These are phyloP conservation scores for Caiman crocodilus DNA, from an alignment of 2,797 vertebrate species.

Conservation along the genomic window DNA sequence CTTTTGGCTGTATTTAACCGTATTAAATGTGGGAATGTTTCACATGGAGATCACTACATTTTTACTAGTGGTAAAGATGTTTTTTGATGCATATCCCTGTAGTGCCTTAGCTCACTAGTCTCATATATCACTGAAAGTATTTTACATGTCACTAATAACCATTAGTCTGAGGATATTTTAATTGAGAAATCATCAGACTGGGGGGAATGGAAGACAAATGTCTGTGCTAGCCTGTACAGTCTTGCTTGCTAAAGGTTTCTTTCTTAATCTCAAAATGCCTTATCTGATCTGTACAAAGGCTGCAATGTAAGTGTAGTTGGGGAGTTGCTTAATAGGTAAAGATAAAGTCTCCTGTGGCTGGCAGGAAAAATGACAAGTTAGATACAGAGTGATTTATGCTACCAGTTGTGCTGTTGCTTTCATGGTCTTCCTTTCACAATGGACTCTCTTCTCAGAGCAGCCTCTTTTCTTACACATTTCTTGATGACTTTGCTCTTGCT, in stretches of 20 bases:
- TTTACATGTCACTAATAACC: not conserved
- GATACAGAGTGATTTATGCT: not conserved
- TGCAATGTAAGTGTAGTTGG: constrained; percentile 36
- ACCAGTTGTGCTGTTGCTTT: not conserved
- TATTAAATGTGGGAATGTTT: not conserved
- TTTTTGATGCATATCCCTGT: rapidly evolving
- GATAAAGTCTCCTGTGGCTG: constrained; percentile 20
- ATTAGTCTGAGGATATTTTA: not conserved
- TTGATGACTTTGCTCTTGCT: constrained; percentile 12
- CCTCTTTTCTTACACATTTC: not conserved
- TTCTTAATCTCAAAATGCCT: constrained; percentile 16
- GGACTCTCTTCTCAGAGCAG: not conserved
- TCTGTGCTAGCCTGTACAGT: rapidly evolving
- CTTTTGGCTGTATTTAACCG: not conserved
- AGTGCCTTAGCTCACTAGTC: not conserved
- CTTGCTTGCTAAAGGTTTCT: constrained; percentile 4
- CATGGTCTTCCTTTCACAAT: not conserved
- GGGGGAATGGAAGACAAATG: not conserved
- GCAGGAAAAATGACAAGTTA: not conserved
- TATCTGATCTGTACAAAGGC: constrained; percentile 47
- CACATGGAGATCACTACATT: not conserved
- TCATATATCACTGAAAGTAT: not conserved
- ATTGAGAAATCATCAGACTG: not conserved
- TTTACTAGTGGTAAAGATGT: not conserved
- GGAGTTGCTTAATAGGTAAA: constrained; percentile 48